phyloP scores from a whole-genome alignment of 2,888 invertebrate species.

The Azorinus chamasolen region DNA sequence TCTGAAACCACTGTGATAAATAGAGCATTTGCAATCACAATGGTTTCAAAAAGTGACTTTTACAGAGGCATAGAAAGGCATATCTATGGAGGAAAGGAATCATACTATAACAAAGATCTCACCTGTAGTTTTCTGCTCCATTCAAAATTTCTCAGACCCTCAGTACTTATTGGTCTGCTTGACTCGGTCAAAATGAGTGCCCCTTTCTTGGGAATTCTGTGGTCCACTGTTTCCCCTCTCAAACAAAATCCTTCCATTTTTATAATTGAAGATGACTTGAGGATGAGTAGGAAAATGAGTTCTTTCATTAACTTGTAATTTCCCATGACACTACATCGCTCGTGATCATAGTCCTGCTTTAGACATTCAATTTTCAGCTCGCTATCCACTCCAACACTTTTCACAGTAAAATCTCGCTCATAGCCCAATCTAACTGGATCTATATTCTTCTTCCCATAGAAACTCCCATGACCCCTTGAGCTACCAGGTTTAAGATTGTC shows the following conservation, averaged over 20 bases:
- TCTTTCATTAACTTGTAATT: constrained; percentile 79
- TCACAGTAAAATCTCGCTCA: constrained; percentile 68
- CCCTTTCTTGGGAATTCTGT: constrained; percentile 73
- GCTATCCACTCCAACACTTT: constrained; percentile 74
- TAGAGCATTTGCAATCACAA: too few species aligned
- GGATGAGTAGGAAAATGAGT: constrained; percentile 68
- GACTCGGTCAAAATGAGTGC: constrained; percentile 75
- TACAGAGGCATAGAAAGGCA: too few species aligned
- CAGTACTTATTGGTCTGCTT: too few species aligned
- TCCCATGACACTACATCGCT: constrained; percentile 75
- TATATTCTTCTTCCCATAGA: constrained; percentile 70
- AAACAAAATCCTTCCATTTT: constrained; percentile 79
- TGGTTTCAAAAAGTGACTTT: too few species aligned
- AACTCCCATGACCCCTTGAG: constrained; percentile 49
- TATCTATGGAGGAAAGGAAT: too few species aligned
- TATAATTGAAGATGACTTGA: constrained; percentile 72
- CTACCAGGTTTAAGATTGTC: constrained; percentile 66
- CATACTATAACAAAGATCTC: too few species aligned
- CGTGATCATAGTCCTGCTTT: constrained; percentile 76
- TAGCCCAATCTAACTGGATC: constrained; percentile 58
- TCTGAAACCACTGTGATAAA: too few species aligned
- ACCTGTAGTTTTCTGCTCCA: constrained; percentile 70
- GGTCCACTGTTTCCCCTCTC: constrained; percentile 74
- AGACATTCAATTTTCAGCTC: constrained; percentile 78
- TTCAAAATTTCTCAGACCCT: constrained; percentile 31